phyloP scores from a whole-genome alignment of 2,888 invertebrate species.

The Cancer borealis region DNA sequence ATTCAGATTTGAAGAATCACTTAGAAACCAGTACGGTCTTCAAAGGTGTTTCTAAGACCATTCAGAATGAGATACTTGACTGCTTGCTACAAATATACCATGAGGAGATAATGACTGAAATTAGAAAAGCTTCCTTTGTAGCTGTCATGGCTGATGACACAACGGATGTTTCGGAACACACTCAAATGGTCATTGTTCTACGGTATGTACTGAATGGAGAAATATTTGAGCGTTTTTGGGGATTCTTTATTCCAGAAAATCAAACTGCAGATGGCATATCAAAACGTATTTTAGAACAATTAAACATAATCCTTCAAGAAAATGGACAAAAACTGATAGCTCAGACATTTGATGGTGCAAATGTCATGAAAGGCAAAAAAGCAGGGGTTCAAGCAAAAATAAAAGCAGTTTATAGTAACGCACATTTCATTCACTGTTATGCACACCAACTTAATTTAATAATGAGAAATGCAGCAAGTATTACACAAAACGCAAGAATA shows the following conservation, averaged over 20 bases:
- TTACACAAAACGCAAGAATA: slow-evolving; percentile 53
- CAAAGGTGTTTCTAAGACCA: slow-evolving; percentile 79
- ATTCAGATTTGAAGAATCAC: slow-evolving; percentile 78
- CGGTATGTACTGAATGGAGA: slow-evolving; percentile 78
- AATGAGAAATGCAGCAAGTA: slow-evolving; percentile 57
- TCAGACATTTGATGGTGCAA: slow-evolving; percentile 79
- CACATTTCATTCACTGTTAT: slow-evolving; percentile 77
- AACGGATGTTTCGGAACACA: slow-evolving; percentile 78
- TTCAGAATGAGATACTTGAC: slow-evolving; percentile 79
- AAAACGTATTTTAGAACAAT: slow-evolving; percentile 76
- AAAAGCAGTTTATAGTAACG: slow-evolving; percentile 69
- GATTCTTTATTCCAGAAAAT: slow-evolving; percentile 78
- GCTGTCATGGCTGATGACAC: slow-evolving; percentile 79
- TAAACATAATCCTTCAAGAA: slow-evolving; percentile 63
- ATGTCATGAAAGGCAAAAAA: slow-evolving; percentile 78
- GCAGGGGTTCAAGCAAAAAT: slow-evolving; percentile 78
- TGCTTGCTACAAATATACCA: slow-evolving; percentile 79
- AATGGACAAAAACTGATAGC: slow-evolving; percentile 78
- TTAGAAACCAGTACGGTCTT: slow-evolving; percentile 78
- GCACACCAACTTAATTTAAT: slow-evolving; percentile 72
- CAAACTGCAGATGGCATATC: slow-evolving; percentile 77
- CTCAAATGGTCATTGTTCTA: slow-evolving; percentile 78
- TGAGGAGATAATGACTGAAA: slow-evolving; percentile 78
- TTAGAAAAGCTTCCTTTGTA: slow-evolving; percentile 77
- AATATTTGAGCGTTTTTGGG: slow-evolving; percentile 78